Base-by-base conservation (phyloP, 1,140 invertebrate species). In the Scaptomyza pallida region DNA sequence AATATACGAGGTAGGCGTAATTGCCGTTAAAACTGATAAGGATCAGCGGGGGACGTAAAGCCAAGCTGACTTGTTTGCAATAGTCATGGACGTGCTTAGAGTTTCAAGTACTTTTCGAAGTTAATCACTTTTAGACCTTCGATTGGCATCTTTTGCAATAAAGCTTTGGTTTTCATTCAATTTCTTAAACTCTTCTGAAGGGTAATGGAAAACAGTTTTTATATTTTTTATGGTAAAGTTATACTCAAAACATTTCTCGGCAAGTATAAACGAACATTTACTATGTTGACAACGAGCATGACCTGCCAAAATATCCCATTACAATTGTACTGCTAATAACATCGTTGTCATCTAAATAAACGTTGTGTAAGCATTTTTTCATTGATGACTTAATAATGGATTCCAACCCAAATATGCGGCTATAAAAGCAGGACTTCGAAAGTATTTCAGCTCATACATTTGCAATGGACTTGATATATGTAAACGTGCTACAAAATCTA, bases 401-500 rank as follows among this genome's bases (percentile, higher is more conserved):
- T 17, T 8, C 19, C n/a, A 2, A 17, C 17, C 4, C 6, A 40
- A 5, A 12, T 40, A 13, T 40, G 12, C 8, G 12, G 10, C 21
- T 69, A 69, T 69, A 62, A 62, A 69, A 62, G 50, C 41, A 16
- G 33, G 1, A 4, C 6, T 10, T 9, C 30, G 5, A 15, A 2
- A 1, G 0, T 26, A 17, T 5, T 2, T n/a, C 8, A 16, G 9
- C 26, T 43, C 13, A 44, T 62, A 60, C 15, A 23, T 8, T 13
- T 26, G 3, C 12, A 40, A 85, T 83, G 80, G 80, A 64, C 43
- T 51, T 72, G 10, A 41, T 83, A 5, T 26, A 44, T 44, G 30
- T 75, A 5, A 72, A 57, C 59, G 30, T 60, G 9, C 40, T 83
- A 15, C 80, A 78, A 44, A 79, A 75, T 23, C n/a, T 85, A 9